Evolutionary conservation across 2,113 vertebrate species (phyloP), one percentile per base, ranked within the genome.

Genomic region (Plotosus lineatus): DNA sequence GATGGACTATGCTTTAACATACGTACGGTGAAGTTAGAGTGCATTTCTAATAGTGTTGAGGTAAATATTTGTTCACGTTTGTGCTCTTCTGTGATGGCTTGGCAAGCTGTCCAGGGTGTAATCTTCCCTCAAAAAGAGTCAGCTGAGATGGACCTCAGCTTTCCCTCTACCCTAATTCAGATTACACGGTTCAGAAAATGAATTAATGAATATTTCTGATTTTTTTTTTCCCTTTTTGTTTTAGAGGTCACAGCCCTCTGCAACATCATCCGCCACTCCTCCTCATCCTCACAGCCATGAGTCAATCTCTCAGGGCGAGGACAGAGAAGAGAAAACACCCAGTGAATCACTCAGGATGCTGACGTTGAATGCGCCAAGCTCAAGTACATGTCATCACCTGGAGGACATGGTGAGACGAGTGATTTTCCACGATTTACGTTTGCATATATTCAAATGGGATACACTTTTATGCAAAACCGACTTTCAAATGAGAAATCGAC

Each of bases 331-430:
- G 53, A 44, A 44, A 28, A 40, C 11, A 42, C 74, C 55, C 1
- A 60, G 74, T 19, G 36, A 60, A 42, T 58, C 12, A 11, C 9
- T 58, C 26, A 10, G 8, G 36, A 28, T 44, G 51, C 15, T 28
- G 36, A 60, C 6, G 23, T 4, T 28, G 53, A 19, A 75, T 26
- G 23, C 38, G 4, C 14, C 53, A 2, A 76, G 51, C 55, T 76
- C 53, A 28, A 76, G 74, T 44, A 31, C 38, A 44, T 26, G 9
- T 28, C 26, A 75, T 66, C 71, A 68, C n/a, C 60, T 65, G 12
- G 74, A 68, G 78, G 68, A 85, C 36, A 42, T 17, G 79, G 75
- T 78, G 63, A 78, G 74, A 44, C 56, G 12, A 38, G 6, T 60
- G 6, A 55, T 53, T 66, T 21, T 28, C n/a, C 19, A 31, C n/a